Percentiles rank a stretch among this genome's conserved stretches.
phyloP scores from a whole-genome alignment of 2,113 vertebrate genomes.

The Cacatua alba region DNA sequence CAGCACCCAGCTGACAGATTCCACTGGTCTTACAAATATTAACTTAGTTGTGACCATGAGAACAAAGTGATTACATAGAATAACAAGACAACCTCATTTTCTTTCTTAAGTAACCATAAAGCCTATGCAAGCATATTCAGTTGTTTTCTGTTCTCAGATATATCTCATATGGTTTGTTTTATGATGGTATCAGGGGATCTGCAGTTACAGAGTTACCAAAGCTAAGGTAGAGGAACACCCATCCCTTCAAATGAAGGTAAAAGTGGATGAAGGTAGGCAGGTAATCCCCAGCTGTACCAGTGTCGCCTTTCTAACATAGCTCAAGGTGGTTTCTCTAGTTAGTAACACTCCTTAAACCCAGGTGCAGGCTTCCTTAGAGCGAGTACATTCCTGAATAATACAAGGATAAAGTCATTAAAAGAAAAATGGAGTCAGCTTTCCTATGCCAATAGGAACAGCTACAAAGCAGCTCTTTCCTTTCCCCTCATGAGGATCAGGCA shows the following conservation, averaged over 20 bases:
- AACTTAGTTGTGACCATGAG: background rate
- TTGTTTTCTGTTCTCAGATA: background rate
- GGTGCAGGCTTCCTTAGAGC: background rate
- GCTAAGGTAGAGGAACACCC: background rate
- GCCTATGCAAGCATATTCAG: background rate
- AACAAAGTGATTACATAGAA: background rate
- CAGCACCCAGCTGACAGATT: background rate
- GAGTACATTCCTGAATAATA: background rate
- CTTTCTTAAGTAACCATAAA: background rate
- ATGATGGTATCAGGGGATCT: background rate
- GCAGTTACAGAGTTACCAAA: background rate
- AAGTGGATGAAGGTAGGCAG: background rate
- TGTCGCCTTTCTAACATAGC: background rate
- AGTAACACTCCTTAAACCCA: background rate
- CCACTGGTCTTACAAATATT: background rate
- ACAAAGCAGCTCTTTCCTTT: background rate
- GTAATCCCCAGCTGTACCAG: background rate
- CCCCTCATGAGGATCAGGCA: background rate
- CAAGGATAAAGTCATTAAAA: background rate
- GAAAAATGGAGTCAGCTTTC: background rate
- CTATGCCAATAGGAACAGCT: background rate
- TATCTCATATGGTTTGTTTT: background rate
- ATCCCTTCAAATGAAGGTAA: background rate
- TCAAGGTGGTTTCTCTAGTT: background rate
- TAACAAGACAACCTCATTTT: background rate